Evolutionary conservation across 2,888 invertebrate species (phyloP).

Genomic region (Ectobius pallidus): DNA sequence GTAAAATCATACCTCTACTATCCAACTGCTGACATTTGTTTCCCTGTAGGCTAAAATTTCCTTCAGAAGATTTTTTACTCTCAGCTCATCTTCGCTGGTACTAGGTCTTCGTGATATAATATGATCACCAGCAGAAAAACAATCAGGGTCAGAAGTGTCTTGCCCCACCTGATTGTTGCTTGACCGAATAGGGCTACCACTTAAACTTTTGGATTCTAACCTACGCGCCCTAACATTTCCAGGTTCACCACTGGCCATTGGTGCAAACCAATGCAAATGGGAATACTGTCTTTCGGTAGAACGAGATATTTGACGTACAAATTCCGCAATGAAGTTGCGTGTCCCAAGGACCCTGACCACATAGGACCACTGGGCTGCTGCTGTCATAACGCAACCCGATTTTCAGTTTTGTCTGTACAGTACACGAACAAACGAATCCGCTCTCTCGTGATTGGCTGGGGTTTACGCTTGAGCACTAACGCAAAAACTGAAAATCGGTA

Average conservation of each 20-base stretch:
- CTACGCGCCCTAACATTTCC: neutral
- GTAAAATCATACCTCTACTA: slow-evolving; percentile 47
- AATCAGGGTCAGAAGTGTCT: slow-evolving; percentile 28
- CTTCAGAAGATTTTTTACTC: slow-evolving; percentile 44
- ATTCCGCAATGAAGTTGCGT: neutral
- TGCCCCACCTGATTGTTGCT: neutral
- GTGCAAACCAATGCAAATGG: neutral
- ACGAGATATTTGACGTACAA: neutral
- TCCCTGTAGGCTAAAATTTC: slow-evolving; percentile 46
- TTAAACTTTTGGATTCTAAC: neutral
- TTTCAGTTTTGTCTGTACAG: neutral
- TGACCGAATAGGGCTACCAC: neutral
- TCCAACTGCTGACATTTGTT: slow-evolving; percentile 47
- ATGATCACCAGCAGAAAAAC: slow-evolving; percentile 16
- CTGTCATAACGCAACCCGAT: neutral
- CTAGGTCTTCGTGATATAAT: slow-evolving; percentile 38
- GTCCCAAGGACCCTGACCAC: neutral
- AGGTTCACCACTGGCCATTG: slow-evolving; percentile 24
- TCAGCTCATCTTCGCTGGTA: slow-evolving; percentile 47
- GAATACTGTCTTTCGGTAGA: neutral
- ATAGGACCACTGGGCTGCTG: neutral
- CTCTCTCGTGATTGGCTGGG: neutral
- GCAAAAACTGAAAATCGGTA: neutral
- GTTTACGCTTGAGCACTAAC: neutral
- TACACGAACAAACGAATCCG: neutral